Base-by-base conservation (phyloP, 2,888 invertebrate genomes). In the Coelinius sp. region DNA sequence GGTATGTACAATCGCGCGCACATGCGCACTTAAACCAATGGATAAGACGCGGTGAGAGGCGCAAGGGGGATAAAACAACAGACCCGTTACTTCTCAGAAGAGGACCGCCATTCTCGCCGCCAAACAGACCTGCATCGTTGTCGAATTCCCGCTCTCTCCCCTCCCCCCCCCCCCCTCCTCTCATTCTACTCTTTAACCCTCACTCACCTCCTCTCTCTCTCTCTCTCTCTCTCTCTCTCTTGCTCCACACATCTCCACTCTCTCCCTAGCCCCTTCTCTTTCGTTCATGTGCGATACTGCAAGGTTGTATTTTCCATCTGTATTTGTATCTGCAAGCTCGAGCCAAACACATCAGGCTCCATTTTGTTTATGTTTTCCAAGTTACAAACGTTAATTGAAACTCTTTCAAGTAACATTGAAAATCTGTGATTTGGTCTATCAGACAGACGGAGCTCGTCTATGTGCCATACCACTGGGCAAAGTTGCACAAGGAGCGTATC, bases 31-130 rank as follows among this genome's bases (percentile, higher is more conserved):
- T 62, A 53, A 44, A 46, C 69, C 44, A 68, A 63, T 66, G 62
- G 64, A 38, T 24, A 38, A 38, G 53, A 41, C 31, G 70, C 22
- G 44, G 41, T 8, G 70, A 68, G 76, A 73, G 74, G 75, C 67
- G 74, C 68, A 75, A 73, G 74, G 78, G 78, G 78, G 79, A 77
- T 79, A 79, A 82, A 81, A 81, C 82, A 83, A 81, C 83, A 83
- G 84, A 85, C 84, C 85, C 85, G 85, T 85, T 85, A 85, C 81
- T 85, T 85, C 84, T 84, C 79, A 82, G 85, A 85, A 85, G 80
- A 83, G 82, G 80, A 81, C 80, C 82, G 84, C 80, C 81, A 79
- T 75, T 75, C 76, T 80, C 80, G 79, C 83, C 82, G 84, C 81
- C 83, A 84, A 85, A 84, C 85, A 83, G 82, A 85, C 84, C 83